These are phyloP conservation scores for Dolichallabes microphthalmus DNA, from an alignment of 2,113 vertebrate species.

Conservation along the genomic window DNA sequence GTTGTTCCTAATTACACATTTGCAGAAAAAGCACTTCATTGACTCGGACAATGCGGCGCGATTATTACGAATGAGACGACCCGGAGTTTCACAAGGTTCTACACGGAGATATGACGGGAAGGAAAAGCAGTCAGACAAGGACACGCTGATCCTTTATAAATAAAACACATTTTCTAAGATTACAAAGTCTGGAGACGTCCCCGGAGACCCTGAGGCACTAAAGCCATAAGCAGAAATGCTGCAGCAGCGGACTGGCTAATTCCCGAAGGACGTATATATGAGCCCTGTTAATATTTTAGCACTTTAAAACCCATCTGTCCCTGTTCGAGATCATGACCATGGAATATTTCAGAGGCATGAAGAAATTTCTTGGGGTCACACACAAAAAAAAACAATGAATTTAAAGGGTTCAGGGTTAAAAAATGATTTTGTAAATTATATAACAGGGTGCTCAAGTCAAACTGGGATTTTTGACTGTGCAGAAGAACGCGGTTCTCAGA, in stretches of 20 bases:
- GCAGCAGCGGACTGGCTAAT: constrained; percentile 4
- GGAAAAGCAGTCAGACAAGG: neutral
- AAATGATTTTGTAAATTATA: too few relatives aligned
- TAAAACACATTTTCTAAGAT: constrained; percentile 37
- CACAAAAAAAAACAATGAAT: neutral
- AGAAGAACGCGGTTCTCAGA: too few relatives aligned
- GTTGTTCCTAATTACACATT: constrained; percentile 18
- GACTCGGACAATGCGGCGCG: neutral
- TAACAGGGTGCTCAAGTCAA: too few relatives aligned
- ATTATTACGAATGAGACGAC: neutral
- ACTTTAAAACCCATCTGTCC: constrained; percentile 37
- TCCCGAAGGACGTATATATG: constrained; percentile 33
- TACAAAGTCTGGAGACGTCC: constrained; percentile 37
- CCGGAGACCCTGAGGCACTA: constrained; percentile 28
- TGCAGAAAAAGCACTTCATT: neutral
- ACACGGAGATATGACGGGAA: neutral
- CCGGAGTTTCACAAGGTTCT: neutral
- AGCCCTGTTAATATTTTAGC: constrained; percentile 45
- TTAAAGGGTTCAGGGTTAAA: too few relatives aligned
- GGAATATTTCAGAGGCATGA: constrained; percentile 22
- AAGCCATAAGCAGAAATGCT: constrained; percentile 36
- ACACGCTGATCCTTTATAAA: constrained; percentile 37
- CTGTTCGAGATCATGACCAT: neutral
- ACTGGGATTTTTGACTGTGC: too few relatives aligned
- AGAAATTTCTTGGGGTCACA: neutral